Conservation (phyloP, 2,888 invertebrate genomes). For the Cantharis rustica region DNA sequence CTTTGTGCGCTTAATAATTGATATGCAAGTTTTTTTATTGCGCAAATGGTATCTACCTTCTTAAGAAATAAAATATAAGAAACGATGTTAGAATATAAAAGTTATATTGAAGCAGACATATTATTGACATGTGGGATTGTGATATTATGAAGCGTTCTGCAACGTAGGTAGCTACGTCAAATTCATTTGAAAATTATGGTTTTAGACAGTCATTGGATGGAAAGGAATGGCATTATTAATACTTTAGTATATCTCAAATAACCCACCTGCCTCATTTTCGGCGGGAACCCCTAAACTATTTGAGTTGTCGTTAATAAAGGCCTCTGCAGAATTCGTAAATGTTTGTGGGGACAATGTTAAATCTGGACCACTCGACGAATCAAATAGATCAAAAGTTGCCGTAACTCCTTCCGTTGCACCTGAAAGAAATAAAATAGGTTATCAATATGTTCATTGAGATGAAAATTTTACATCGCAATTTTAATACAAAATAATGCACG, state of each 20-base stretch:
- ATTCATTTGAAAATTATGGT: background rate
- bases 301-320: conserved; percentile 68
- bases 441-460: background rate
- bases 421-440: conserved; percentile 26
- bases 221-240: background rate
- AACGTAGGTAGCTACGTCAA: background rate
- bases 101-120: background rate
- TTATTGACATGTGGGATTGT: background rate
- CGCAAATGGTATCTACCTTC: background rate
- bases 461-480: background rate
- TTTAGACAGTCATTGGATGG: background rate
- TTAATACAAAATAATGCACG: background rate
- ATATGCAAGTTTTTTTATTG: conserved; percentile 8
- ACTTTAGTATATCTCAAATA: background rate
- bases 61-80: background rate
- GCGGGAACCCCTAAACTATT: conserved; percentile 65
- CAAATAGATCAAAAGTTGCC: conserved; percentile 63
- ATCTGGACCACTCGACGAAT: conserved; percentile 65
- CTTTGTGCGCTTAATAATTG: conserved; percentile 18
- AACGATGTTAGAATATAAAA: background rate
- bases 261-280: conserved; percentile 64
- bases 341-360: conserved; percentile 67
- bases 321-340: conserved; percentile 66
- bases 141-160: background rate
- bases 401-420: conserved; percentile 52